These are phyloP conservation scores for Albula glossodonta DNA, from an alignment of 2,113 vertebrate species.

Conservation along the genomic window DNA sequence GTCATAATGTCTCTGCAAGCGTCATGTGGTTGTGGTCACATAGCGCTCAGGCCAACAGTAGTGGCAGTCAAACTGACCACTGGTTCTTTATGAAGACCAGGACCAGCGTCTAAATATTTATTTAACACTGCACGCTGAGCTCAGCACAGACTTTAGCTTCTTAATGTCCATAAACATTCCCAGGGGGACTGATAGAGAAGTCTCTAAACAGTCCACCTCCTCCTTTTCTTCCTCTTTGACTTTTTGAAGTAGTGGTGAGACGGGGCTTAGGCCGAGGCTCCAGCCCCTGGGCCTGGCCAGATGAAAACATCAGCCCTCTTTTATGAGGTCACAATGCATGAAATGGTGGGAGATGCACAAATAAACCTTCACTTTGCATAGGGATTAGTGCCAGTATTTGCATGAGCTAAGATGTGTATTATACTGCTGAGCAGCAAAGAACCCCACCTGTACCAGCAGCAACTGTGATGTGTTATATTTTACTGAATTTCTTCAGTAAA, in stretches of 20 bases:
- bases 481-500: too few species aligned
- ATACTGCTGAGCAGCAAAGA: background rate
- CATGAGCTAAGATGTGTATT: constrained; percentile 12
- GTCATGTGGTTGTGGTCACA: background rate
- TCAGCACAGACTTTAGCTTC: constrained; percentile 61
- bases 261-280: constrained; percentile 7
- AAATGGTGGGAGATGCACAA: constrained; percentile 31
- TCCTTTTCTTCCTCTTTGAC: background rate
- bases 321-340: constrained; percentile 38
- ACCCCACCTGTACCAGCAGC: background rate
- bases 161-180: constrained; percentile 70
- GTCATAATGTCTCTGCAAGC: background rate
- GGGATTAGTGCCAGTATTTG: background rate
- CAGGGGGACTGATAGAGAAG: constrained; percentile 46
- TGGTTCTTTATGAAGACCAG: constrained; percentile 49
- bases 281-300: constrained; percentile 34
- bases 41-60: background rate
- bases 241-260: constrained; percentile 3
- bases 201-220: constrained; percentile 42
- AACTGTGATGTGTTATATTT: background rate
- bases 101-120: constrained; percentile 69
- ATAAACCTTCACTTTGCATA: constrained; percentile 21
- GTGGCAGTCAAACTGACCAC: constrained; percentile 1
- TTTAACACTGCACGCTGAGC: constrained; percentile 59
- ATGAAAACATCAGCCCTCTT: constrained; percentile 35